Percentiles rank a stretch among this genome's conserved stretches.
Evolutionary conservation across 1,140 invertebrate species (phyloP).

Genomic region (Penaeus vannamei): DNA sequence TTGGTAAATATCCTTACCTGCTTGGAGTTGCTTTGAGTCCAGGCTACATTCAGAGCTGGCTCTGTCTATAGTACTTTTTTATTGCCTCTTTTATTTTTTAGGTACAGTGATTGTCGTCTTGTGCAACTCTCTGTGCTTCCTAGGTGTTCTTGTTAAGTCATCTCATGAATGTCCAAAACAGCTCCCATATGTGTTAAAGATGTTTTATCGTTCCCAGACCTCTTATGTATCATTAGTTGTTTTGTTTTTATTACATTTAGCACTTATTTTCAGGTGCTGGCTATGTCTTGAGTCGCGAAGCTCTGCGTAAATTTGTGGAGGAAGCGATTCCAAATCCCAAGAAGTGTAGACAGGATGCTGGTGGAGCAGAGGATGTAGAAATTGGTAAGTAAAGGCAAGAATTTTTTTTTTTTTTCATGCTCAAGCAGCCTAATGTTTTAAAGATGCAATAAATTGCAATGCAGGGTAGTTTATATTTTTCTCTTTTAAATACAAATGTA

Average conservation of each 20-base stretch:
- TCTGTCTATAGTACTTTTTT: constrained; percentile 48
- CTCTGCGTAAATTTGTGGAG: constrained; percentile 82
- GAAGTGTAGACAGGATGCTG: constrained; percentile 70
- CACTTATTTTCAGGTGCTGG: constrained; percentile 71
- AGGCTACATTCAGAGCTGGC: constrained; percentile 47
- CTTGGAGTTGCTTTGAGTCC: constrained; percentile 23
- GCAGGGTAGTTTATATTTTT: too few relatives aligned
- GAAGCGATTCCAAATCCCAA: constrained; percentile 80
- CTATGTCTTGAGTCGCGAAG: constrained; percentile 90
- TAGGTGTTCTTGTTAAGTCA: constrained; percentile 7
- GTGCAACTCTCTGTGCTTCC: background rate
- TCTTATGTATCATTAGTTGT: background rate
- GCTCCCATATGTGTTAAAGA: constrained; percentile 14
- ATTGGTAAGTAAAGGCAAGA: constrained; percentile 83
- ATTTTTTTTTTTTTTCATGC: background rate
- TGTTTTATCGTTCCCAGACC: constrained; percentile 9
- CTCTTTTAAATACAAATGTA: too few relatives aligned
- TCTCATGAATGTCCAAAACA: constrained; percentile 9
- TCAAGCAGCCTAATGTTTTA: too few relatives aligned
- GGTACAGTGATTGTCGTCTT: constrained; percentile 40
- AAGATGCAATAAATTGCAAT: too few relatives aligned
- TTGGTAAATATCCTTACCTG: constrained; percentile 2
- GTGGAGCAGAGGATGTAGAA: constrained; percentile 68
- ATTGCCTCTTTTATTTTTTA: constrained; percentile 5
- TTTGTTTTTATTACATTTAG: too few relatives aligned